These are phyloP conservation scores for Gila robusta DNA, from an alignment of 2,797 vertebrate genomes.

Conservation along the genomic window DNA sequence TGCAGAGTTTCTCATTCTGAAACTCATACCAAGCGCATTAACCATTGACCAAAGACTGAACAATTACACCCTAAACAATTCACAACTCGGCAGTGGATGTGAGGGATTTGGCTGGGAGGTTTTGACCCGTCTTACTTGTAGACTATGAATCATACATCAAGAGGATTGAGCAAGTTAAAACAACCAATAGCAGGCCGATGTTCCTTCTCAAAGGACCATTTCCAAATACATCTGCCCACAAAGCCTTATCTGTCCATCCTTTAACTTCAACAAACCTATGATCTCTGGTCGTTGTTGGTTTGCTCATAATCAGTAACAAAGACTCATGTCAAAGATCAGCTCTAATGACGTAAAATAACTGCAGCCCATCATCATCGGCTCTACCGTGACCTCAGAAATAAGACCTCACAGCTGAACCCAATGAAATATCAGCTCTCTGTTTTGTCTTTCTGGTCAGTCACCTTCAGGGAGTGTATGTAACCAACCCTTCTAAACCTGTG, in stretches of 20 bases:
- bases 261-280: conserved; percentile 18
- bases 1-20: conserved; percentile 26
- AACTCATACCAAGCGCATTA: conserved; percentile 45
- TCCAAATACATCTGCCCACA: conserved; percentile 4
- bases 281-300: conserved; percentile 11
- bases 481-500: not conserved
- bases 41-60: conserved; percentile 46
- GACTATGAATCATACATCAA: conserved; percentile 52
- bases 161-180: conserved; percentile 54
- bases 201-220: conserved; percentile 30
- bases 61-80: conserved; percentile 42
- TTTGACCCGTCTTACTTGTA: conserved; percentile 17
- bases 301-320: conserved; percentile 27
- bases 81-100: conserved; percentile 13
- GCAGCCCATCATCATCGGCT: not conserved
- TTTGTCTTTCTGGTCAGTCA: conserved; percentile 1
- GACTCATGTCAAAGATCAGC: not conserved
- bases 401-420: conserved; percentile 6
- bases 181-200: conserved; percentile 31
- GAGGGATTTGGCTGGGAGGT: conserved; percentile 32
- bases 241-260: conserved; percentile 3
- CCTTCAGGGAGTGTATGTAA: not conserved
- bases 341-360: conserved; percentile 24
- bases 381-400: conserved; percentile 22
- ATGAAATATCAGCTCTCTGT: conserved; percentile 7